A percentile compares a stretch with the other conserved stretches of the same genome.
These are phyloP conservation scores for Adela reaumurella DNA, from an alignment of 2,888 invertebrate species.

Conservation along the genomic window DNA sequence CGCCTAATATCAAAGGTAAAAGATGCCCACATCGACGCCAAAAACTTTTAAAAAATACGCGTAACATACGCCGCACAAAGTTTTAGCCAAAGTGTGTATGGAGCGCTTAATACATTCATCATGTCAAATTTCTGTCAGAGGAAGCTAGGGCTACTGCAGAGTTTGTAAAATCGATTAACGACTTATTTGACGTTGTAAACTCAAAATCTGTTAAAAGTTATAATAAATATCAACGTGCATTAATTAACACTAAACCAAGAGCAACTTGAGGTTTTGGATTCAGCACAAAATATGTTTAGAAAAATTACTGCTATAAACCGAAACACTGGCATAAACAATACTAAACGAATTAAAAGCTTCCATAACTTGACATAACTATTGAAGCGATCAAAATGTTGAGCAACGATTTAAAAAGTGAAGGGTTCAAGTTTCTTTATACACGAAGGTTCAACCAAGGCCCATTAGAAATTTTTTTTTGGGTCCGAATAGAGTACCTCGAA, in stretches of 20 bases:
- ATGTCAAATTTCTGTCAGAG: slow-evolving; percentile 4
- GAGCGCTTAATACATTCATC: slow-evolving; percentile 8
- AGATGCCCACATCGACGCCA: not conserved
- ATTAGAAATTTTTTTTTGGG: slow-evolving; percentile 5
- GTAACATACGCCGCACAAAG: slow-evolving; percentile 6
- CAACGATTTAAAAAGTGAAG: slow-evolving; percentile 6
- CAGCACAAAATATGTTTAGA: slow-evolving; percentile 6
- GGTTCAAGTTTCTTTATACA: slow-evolving; percentile 4
- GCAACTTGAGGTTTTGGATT: too few relatives aligned
- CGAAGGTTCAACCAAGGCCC: slow-evolving; percentile 6
- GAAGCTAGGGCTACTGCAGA: slow-evolving; percentile 10
- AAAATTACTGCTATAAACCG: slow-evolving; percentile 3
- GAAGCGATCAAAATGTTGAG: slow-evolving; percentile 7
- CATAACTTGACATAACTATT: slow-evolving; percentile 8
- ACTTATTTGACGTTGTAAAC: slow-evolving; percentile 10
- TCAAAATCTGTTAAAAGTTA: slow-evolving; percentile 6
- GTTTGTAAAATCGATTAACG: slow-evolving; percentile 8
- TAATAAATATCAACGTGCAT: slow-evolving; percentile 5
- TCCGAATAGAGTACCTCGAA: too few relatives aligned
- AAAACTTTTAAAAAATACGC: slow-evolving; percentile 4
- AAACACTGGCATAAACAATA: slow-evolving; percentile 6
- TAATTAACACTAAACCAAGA: slow-evolving; percentile 4
- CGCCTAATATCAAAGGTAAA: not conserved
- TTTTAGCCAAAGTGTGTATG: slow-evolving; percentile 7
- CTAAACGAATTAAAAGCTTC: slow-evolving; percentile 6